Base-by-base conservation (phyloP, 2,888 invertebrate species). In the Coelinius sp. region DNA sequence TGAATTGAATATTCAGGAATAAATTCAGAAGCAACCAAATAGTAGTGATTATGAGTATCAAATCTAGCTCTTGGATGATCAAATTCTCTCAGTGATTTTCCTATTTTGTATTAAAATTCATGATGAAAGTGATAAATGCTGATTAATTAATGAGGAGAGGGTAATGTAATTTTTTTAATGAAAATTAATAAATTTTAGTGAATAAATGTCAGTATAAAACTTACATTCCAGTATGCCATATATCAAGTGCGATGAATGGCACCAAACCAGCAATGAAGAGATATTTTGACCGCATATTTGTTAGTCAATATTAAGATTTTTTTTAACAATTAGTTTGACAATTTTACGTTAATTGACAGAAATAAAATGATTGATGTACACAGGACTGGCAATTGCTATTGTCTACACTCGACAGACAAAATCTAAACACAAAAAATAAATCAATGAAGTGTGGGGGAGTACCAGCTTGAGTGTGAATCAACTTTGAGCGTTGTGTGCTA, bases 151-250 rank as follows among this genome's bases (percentile, higher is more conserved):
- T n/a, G n/a, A n/a, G n/a, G n/a, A n/a, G n/a, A n/a, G n/a, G n/a
- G n/a, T n/a, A n/a, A n/a, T n/a, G n/a, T n/a, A n/a, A n/a, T n/a
- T n/a, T n/a, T n/a, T n/a, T n/a, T n/a, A n/a, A n/a, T n/a, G n/a
- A n/a, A n/a, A n/a, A n/a, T n/a, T n/a, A 44, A 4, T 46, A 65
- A 44, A n/a, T 25, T 27, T 2, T 10, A 46, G 14, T 35, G 24
- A 38, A n/a, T n/a, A 64, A 75, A 53, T 72, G 65, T n/a, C n/a
- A n/a, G 10, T 38, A 38, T 2, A 38, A 41, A 75, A 87, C 87
- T 87, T 87, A 87, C 87, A 82, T 79, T 85, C 84, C 83, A 66
- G 79, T 82, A 80, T 82, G 85, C 85, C 85, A 86, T 77, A 85
- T 83, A 84, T 86, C 85, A 83, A 86, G 78, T 76, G 78, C 74